Conservation (phyloP, 1,140 invertebrate genomes). For the Ips nitidus region DNA sequence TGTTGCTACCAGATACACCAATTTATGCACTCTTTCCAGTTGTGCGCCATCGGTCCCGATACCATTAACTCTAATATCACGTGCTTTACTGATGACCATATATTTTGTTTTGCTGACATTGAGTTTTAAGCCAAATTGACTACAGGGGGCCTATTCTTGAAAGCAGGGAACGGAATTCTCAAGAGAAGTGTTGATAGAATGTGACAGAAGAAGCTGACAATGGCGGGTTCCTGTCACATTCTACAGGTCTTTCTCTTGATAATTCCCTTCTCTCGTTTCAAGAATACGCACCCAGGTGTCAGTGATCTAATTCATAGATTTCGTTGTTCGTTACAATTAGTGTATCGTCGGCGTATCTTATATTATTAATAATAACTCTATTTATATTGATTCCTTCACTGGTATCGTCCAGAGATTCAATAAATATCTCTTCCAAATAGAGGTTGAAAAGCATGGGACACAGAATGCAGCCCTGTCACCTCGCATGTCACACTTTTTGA, state of each 20-base stretch:
- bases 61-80: slow-evolving; percentile 21
- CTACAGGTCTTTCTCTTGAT: too few relatives aligned
- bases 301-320: slow-evolving; percentile 20
- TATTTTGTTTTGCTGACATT: slow-evolving; percentile 36
- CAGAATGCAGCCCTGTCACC: slow-evolving; percentile 45
- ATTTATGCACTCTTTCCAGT: slow-evolving; percentile 21
- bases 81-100: slow-evolving; percentile 30
- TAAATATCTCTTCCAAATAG: slow-evolving; percentile 37
- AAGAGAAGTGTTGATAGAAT: too few relatives aligned
- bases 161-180: too few relatives aligned
- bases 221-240: too few relatives aligned
- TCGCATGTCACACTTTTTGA: slow-evolving; percentile 40
- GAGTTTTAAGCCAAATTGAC: slow-evolving; percentile 21
- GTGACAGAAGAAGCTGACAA: too few relatives aligned
- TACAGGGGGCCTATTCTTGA: too few relatives aligned
- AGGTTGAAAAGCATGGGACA: too few relatives aligned
- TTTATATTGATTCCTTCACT: slow-evolving; percentile 33
- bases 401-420: slow-evolving; percentile 19
- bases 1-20: too few relatives aligned
- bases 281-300: too few relatives aligned
- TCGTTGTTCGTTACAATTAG: slow-evolving; percentile 28
- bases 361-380: slow-evolving; percentile 32
- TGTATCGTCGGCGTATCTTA: slow-evolving; percentile 42
- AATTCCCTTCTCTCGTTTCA: too few relatives aligned
- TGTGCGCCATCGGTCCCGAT: slow-evolving; percentile 22